Evolutionary conservation across 2,113 vertebrate species (phyloP), one percentile per base, ranked within the genome.

Genomic region (Elachura formosa): DNA sequence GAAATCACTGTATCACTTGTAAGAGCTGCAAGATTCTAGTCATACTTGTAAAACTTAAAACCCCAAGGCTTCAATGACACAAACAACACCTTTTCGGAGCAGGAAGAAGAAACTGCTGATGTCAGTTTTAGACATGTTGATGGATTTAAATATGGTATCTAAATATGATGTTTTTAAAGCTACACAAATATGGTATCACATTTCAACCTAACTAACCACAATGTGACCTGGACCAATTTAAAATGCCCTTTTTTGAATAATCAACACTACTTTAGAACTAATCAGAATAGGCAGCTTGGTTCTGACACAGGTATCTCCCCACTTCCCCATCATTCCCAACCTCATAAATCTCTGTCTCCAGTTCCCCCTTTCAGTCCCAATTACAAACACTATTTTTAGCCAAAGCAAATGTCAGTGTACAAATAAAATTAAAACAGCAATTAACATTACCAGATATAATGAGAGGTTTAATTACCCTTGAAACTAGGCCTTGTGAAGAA

Each of bases 381-480:
- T 72, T 31, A 66, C 43, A 43, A 87, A 79, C 48, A 67, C 41
- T 89, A 96, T 89, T 96, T 95, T 96, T 93, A 97, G 83, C 91
- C 66, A 87, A 76, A 89, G 88, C 72, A 96, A 96, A 96, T 96
- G 95, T 78, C 85, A 95, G 64, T 73, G 72, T 95, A 96, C 93
- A 95, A 96, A 87, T 96, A 95, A 97, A 96, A 98, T 96, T 83
- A 90, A 96, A 95, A 90, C 86, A 1, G 34, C 93, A 96, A 97
- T 97, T 96, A 97, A 90, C 71, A 89, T 96, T 69, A 92, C 91
- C 92, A 96, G 89, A 90, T 91, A 97, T 92, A 97, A 97, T 89
- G 94, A 96, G 96, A 80, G 75, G 91, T 46, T 95, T 98, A 97
- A 97, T 96, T 96, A 94, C 85, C 89, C 96, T 92, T 96, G 95